phyloP scores from a whole-genome alignment of 2,113 vertebrate species.

The Callocephalon fimbriatum region DNA sequence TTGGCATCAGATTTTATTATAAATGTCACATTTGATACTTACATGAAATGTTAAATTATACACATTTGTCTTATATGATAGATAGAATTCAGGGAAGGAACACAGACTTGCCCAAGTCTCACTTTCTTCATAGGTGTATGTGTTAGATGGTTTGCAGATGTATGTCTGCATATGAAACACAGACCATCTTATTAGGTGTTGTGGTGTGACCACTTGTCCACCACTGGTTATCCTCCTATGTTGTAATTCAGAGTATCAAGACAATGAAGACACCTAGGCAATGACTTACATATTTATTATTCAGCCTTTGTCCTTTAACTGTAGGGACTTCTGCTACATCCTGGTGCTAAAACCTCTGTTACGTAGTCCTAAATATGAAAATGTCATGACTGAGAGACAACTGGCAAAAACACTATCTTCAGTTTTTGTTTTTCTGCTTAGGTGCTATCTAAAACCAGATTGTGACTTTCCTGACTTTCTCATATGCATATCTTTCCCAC shows the following conservation, averaged over 20 bases:
- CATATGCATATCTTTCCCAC: not conserved
- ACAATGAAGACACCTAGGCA: not conserved
- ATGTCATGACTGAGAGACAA: not conserved
- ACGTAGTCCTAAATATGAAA: not conserved
- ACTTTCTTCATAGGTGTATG: not conserved
- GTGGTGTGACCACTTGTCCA: not conserved
- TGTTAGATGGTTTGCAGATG: not conserved
- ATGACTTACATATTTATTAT: not conserved
- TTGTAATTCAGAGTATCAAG: not conserved
- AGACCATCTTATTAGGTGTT: not conserved
- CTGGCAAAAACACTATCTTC: not conserved
- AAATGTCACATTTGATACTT: conserved; percentile 61
- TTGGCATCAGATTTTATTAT: conserved; percentile 45
- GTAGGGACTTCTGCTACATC: not conserved
- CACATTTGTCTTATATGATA: conserved; percentile 32
- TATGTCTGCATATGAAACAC: not conserved
- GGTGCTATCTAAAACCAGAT: not conserved
- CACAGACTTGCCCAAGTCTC: not conserved
- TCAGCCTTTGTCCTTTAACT: not conserved
- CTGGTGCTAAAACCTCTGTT: not conserved
- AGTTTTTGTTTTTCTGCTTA: not conserved
- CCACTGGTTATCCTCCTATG: not conserved
- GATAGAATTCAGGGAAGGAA: conserved; percentile 4
- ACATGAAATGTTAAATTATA: conserved; percentile 32
- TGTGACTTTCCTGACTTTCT: not conserved